Conservation (phyloP, 2,113 vertebrate genomes). For the Rhinopithecus roxellana region DNA sequence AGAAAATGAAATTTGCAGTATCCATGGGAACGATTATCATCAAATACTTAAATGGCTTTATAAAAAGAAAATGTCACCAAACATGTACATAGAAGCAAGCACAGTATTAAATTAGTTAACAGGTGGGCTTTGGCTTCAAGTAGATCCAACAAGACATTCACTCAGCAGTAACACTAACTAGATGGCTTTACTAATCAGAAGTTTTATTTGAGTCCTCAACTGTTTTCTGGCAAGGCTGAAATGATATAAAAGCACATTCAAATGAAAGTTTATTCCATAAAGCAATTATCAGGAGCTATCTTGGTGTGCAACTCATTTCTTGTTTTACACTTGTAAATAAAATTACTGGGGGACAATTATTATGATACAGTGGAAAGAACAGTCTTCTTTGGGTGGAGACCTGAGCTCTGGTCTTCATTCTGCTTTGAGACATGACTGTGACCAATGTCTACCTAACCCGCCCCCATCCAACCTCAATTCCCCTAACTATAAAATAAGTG, state of each 20-base stretch:
- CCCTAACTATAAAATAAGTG: background rate
- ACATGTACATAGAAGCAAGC: background rate
- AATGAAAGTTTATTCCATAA: background rate
- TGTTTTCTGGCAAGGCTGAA: conserved; percentile 3
- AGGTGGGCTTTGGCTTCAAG: background rate
- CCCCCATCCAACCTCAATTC: background rate
- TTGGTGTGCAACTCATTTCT: background rate
- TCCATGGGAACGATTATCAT: conserved; percentile 56
- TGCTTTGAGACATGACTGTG: background rate
- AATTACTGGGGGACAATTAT: background rate
- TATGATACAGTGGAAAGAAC: background rate
- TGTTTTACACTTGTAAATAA: background rate
- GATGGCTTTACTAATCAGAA: background rate
- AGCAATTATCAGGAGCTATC: background rate
- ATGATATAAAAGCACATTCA: background rate
- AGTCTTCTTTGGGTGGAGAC: too few relatives aligned
- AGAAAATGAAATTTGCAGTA: conserved; percentile 61
- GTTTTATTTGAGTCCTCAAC: background rate
- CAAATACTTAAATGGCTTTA: conserved; percentile 54
- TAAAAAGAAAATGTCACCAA: conserved; percentile 55
- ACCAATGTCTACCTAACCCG: background rate
- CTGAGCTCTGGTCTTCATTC: background rate
- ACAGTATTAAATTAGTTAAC: background rate
- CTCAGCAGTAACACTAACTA: background rate
- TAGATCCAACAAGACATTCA: background rate